Evolutionary conservation across 2,113 vertebrate genomes (phyloP).

Genomic region (Cyphomyrus plagiostoma): DNA sequence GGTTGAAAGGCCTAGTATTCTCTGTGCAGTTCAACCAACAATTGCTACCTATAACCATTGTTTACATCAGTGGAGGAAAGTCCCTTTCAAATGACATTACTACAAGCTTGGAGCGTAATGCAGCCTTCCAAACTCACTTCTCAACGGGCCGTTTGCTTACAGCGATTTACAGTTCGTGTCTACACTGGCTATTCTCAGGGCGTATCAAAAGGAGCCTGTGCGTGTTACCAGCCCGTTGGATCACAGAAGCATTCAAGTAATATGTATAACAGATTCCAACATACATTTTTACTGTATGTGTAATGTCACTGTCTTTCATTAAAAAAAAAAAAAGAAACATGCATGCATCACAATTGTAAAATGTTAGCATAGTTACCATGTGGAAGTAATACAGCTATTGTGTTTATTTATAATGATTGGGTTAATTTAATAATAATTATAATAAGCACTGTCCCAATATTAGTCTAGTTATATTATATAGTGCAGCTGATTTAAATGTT

Average conservation of each 20-base stretch:
- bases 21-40: not conserved
- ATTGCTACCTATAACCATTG: not conserved
- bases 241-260: not conserved
- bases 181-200: not conserved
- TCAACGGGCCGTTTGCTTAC: not conserved
- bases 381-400: not conserved
- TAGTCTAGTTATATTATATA: not conserved
- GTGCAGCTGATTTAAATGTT: not conserved
- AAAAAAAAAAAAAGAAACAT: not conserved
- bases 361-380: not conserved
- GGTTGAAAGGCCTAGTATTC: not conserved
- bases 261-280: not conserved
- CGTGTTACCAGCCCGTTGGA: not conserved
- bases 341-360: not conserved
- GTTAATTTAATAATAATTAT: not conserved
- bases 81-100: constrained; percentile 11
- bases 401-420: not conserved
- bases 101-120: not conserved
- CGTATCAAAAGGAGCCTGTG: not conserved
- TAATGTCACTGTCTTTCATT: not conserved
- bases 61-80: not conserved
- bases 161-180: not conserved
- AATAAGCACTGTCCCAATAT: not conserved
- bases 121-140: not conserved
- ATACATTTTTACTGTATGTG: not conserved